Evolutionary conservation across 2,797 vertebrate species (phyloP).

Genomic region (Diglossa cyanea): DNA sequence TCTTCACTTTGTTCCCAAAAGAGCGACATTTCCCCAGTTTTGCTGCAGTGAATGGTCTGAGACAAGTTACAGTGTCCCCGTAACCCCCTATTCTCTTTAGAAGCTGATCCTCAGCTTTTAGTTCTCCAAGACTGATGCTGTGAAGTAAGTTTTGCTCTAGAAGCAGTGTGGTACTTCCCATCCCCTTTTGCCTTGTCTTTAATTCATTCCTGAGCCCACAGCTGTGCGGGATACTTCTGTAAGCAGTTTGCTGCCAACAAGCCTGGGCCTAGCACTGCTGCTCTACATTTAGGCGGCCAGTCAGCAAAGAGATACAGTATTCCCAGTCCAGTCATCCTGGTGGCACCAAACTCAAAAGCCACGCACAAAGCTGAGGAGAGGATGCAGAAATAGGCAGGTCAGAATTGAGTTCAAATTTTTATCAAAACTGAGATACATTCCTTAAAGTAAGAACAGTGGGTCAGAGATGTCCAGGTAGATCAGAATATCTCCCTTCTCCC

Average conservation of each 20-base stretch:
- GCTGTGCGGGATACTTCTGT: neutral
- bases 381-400: neutral
- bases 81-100: rapidly evolving
- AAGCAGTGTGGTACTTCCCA: neutral
- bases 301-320: neutral
- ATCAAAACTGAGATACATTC: neutral
- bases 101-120: neutral
- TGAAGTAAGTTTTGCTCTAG: neutral
- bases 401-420: neutral
- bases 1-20: neutral
- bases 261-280: neutral
- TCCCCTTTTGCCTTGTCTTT: neutral
- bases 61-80: neutral
- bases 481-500: neutral
- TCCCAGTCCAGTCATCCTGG: neutral
- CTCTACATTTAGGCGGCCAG: neutral
- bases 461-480: neutral
- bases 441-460: neutral
- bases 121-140: neutral
- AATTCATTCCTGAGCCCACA: neutral
- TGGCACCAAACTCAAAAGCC: rapidly evolving
- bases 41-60: neutral
- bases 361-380: neutral
- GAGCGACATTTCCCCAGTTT: neutral
- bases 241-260: neutral